A percentile compares a stretch with the other conserved stretches of the same genome.
Conservation (phyloP, 2,113 vertebrate genomes). For the Urocynchramus pylzowi region DNA sequence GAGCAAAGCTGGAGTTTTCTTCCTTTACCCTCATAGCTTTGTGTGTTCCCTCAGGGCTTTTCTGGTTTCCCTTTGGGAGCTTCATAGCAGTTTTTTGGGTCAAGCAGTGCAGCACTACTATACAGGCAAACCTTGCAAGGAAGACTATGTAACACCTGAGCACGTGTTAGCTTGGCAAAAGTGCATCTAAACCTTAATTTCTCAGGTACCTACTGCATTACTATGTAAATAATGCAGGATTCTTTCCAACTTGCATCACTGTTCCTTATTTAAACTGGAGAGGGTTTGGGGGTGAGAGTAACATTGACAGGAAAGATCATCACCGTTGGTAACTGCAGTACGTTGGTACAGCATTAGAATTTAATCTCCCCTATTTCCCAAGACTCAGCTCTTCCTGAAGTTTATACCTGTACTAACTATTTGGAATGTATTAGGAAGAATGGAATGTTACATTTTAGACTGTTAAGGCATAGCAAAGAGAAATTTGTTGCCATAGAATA, state of each 20-base stretch:
- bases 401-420: neutral
- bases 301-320: neutral
- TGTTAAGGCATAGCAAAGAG: neutral
- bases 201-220: neutral
- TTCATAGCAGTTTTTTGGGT: neutral
- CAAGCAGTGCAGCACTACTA: neutral
- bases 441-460: neutral
- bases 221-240: neutral
- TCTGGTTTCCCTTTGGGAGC: neutral
- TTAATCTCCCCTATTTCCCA: neutral
- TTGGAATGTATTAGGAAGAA: neutral
- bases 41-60: neutral
- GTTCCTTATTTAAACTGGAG: neutral
- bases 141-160: neutral
- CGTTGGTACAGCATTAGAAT: neutral
- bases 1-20: neutral
- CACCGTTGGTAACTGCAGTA: neutral
- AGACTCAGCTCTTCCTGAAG: neutral
- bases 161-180: neutral
- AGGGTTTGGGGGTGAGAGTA: neutral
- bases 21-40: neutral
- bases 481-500: neutral
- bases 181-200: neutral
- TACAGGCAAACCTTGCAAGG: neutral
- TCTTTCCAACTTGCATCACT: neutral